Evolutionary conservation across 1,140 invertebrate genomes (phyloP), one percentile per base, ranked within the genome.

Genomic region (Melipona quadrifasciata): DNA sequence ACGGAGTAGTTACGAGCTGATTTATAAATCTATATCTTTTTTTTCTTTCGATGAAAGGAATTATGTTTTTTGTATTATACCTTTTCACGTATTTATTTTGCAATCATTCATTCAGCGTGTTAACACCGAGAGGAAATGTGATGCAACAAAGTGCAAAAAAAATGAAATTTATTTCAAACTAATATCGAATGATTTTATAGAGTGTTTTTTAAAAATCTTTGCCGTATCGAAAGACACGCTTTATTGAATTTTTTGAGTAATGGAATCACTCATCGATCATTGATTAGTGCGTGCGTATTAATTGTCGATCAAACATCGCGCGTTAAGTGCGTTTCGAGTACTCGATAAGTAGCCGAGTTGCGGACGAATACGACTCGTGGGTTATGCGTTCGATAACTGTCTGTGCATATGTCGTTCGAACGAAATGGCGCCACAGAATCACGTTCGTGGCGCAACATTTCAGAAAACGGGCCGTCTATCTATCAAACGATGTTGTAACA

Each of bases 261-360:
- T 78, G 70, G 78, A 70, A 78, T 70, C 70, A 71, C 78, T 83
- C 19, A 12, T 2, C n/a, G 75, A 61, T 83, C 70, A 76, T 82
- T 77, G 21, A 53, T 21, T 8, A 2, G 19, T 19, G 55, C n/a
- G 27, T 39, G 55, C 77, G 78, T 83, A 83, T 78, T 78, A 19
- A 76, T 70, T 16, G 24, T 19, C 53, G 64, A n/a, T 58, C 53
- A 58, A 83, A 70, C 58, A 78, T 83, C 53, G 47, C 74, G 2
- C 65, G 81, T 67, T 78, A 78, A 83, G 81, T 83, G 74, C 64
- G 55, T n/a, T 16, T 55, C 51, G 53, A 83, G 74, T 57, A 39
- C n/a, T 21, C 67, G 80, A 76, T 82, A 82, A 82, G 80, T 76
- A 82, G 51, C 58, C 47, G 31, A 19, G 39, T 51, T 72, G 53